Percentiles rank a stretch among this genome's conserved stretches.
These are phyloP conservation scores for Antitype chi DNA, from an alignment of 2,888 invertebrate species.

Conservation along the genomic window DNA sequence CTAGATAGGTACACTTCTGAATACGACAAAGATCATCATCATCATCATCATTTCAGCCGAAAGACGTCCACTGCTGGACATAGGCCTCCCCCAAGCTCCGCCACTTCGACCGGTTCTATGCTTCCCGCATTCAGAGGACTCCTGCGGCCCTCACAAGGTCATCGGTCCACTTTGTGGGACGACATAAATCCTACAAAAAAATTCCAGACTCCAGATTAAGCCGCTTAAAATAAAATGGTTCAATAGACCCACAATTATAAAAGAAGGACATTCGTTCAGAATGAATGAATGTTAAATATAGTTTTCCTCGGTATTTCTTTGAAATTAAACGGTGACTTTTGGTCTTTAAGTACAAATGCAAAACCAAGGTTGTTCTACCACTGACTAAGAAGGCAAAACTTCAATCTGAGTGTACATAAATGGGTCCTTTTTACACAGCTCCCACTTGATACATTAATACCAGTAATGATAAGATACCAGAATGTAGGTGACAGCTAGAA, in stretches of 20 bases:
- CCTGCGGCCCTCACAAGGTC: too few species aligned
- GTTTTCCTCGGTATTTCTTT: background rate
- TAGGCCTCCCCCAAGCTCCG: too few species aligned
- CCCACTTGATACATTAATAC: conserved; percentile 12
- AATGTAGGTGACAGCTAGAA: conserved; percentile 10
- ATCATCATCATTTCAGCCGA: too few species aligned
- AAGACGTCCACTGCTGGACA: too few species aligned
- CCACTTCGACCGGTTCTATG: too few species aligned
- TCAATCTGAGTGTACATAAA: conserved; percentile 14
- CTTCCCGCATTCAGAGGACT: too few species aligned
- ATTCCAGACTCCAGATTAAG: background rate
- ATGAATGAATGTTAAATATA: background rate
- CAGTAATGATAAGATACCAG: conserved; percentile 19
- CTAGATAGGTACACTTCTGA: too few species aligned
- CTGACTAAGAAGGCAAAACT: background rate
- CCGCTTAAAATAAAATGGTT: background rate
- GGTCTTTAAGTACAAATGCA: conserved; percentile 28
- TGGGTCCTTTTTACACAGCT: conserved; percentile 7
- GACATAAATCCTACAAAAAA: background rate
- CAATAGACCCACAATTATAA: background rate
- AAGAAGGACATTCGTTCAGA: background rate
- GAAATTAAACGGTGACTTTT: conserved; percentile 14
- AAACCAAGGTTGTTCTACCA: conserved; percentile 36
- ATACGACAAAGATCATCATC: too few species aligned
- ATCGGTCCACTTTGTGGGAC: too few species aligned